Evolutionary conservation across 2,113 vertebrate species (phyloP).

Genomic region (Pluvianellus socialis): DNA sequence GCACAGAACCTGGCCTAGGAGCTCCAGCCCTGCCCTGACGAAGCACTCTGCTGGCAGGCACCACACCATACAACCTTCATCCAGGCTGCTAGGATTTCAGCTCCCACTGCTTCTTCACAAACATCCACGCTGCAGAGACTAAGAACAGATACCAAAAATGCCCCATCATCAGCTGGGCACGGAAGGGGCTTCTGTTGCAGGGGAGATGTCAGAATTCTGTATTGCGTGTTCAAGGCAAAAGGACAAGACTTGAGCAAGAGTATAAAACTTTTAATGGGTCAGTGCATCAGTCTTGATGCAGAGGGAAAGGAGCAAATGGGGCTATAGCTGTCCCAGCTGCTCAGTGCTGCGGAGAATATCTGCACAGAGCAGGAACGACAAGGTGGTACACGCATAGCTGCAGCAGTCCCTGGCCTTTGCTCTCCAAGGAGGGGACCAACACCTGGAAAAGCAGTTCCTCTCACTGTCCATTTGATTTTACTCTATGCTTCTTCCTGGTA

Average conservation of each 20-base stretch:
- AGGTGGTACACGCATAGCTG: background rate
- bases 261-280: conserved; percentile 53
- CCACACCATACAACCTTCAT: background rate
- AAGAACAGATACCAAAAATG: background rate
- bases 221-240: background rate
- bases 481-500: conserved; percentile 53
- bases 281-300: background rate
- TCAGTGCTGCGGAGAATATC: background rate
- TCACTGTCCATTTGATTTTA: conserved; percentile 2
- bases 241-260: background rate
- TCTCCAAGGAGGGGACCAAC: background rate
- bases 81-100: background rate
- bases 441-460: background rate
- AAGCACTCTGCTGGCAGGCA: background rate
- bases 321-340: background rate
- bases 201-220: background rate
- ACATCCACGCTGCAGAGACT: fast-evolving
- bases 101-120: background rate
- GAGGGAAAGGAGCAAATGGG: background rate
- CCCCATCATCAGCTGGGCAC: background rate
- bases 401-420: background rate
- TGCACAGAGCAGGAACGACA: background rate
- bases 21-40: background rate
- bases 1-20: background rate
- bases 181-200: background rate